Evolutionary conservation across 2,888 invertebrate genomes (phyloP), one percentile per base, ranked within the genome.

Genomic region (Agonopterix subpropinquella): DNA sequence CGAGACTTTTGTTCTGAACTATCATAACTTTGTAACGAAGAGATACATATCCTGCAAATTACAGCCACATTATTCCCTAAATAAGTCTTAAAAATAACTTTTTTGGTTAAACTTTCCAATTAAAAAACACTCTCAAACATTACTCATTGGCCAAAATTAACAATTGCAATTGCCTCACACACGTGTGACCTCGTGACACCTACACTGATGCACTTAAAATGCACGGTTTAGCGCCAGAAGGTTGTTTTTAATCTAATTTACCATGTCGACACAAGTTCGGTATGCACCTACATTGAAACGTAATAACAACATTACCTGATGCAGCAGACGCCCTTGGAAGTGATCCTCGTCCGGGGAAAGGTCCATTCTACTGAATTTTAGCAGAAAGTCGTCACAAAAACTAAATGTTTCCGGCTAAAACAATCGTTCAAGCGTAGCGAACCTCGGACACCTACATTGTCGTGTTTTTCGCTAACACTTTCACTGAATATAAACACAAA

Each of bases 261-360:
- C 11, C 15, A 11, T 44, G 48, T 45, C 47, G 37, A 49, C 42
- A 44, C 45, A 49, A 28, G 28, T 1, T 28, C 28, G 28, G 28
- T 28, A 28, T 18, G 42, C 47, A 41, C 36, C 15, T 11, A 18
- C 43, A 42, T 49, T 47, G 44, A 11, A 43, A 2, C 28, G 46
- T 7, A 50, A 56, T 58, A 48, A 28, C 48, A 10, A 4, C 8
- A 49, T 48, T 75, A 92, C 93, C 89, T 95, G 95, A 63, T 95
- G 95, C 50, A 95, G 78, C 45, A 95, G 80, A 47, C 94, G 91
- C 4, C 95, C 95, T 54, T 93, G 93, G 72, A 94, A 95, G 73
- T 94, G 91, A 67, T 94, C 94, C 63, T 94, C 94, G 64, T 94
- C 93, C n/a, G 93, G 93, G n/a, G 93, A 92, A 50, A 92, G 90